Conservation (phyloP, 1,140 invertebrate species). For the Lerema accius region DNA sequence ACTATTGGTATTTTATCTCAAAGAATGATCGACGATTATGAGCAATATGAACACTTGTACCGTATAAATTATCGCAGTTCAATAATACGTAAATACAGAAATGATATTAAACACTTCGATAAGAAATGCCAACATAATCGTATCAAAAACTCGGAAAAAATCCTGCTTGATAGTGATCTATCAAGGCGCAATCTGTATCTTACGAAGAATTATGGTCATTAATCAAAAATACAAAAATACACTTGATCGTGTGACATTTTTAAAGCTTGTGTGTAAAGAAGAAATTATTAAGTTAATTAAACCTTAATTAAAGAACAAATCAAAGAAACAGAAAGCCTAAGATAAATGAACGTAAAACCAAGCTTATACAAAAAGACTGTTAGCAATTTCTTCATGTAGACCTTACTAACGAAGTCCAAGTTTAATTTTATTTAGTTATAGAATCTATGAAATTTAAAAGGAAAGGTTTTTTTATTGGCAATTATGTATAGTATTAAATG, state of each 20-base stretch:
- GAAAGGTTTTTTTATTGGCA: no score
- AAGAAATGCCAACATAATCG: neutral
- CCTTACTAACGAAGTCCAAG: no score
- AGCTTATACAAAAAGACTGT: no score
- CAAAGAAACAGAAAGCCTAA: no score
- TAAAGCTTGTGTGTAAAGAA: no score
- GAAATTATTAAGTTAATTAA: no score
- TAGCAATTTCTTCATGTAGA: no score
- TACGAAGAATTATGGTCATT: neutral
- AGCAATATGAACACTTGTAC: neutral
- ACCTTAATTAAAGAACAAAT: no score
- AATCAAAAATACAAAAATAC: neutral
- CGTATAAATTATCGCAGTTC: neutral
- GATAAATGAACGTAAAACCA: no score
- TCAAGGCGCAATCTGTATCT: neutral
- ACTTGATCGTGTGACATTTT: neutral
- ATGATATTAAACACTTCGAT: neutral
- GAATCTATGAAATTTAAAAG: no score
- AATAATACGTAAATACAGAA: neutral
- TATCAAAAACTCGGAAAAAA: neutral
- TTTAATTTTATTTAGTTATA: no score
- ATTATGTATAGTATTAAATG: constrained; percentile 1
- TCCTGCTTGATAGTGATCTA: neutral
- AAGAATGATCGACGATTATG: neutral
- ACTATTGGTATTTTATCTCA: neutral